phyloP scores from a whole-genome alignment of 2,113 vertebrate genomes.

The Malurus cyaneus region DNA sequence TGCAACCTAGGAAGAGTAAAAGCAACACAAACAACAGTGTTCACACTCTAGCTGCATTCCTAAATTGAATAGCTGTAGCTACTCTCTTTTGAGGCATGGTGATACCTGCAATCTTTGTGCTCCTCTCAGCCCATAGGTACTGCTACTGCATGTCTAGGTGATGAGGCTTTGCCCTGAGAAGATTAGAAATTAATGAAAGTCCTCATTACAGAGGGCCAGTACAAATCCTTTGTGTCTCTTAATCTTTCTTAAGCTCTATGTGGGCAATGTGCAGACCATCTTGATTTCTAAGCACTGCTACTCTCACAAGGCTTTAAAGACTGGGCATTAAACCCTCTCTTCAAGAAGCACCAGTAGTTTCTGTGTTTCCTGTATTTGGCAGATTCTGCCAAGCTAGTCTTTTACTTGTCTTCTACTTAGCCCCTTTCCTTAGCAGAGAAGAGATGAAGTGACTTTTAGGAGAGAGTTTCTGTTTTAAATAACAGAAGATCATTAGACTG shows the following conservation, averaged over 20 bases:
- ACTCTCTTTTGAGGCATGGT: not conserved
- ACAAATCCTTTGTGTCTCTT: not conserved
- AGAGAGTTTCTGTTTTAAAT: not conserved
- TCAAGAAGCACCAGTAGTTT: not conserved
- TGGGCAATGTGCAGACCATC: not conserved
- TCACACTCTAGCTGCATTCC: not conserved
- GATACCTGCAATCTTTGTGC: not conserved
- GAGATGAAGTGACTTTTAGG: not conserved
- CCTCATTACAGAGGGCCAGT: not conserved
- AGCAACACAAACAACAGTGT: not conserved
- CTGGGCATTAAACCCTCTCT: not conserved
- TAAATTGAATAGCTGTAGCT: not conserved
- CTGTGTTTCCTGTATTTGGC: not conserved
- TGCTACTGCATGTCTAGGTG: not conserved
- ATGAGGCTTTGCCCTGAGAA: not conserved
- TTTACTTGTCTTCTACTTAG: not conserved
- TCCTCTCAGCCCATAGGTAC: not conserved
- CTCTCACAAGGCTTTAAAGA: not conserved
- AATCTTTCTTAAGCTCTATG: not conserved
- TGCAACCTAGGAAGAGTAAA: not conserved
- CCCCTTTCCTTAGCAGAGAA: not conserved
- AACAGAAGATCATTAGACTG: not conserved
- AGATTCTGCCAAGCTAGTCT: not conserved
- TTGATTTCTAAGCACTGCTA: not conserved
- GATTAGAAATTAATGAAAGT: not conserved